Base-by-base conservation (phyloP, 2,113 vertebrate genomes). In the Cephalopterus ornatus region DNA sequence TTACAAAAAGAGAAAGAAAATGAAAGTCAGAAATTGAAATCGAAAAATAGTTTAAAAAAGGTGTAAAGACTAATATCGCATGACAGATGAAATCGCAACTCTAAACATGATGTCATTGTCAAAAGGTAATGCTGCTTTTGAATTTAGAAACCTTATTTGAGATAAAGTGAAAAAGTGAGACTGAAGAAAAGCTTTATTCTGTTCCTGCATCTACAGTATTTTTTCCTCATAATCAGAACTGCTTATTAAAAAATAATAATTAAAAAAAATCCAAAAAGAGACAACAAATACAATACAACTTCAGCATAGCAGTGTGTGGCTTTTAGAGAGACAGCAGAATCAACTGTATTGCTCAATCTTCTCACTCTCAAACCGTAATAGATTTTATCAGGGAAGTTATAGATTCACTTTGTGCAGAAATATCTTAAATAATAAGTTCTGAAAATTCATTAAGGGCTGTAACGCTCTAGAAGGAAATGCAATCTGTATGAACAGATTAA, bases 121-220 rank as follows among this genome's bases (percentile, higher is more conserved):
- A 67, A 87, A 76, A 50, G 18, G 14, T 2, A 63, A 20, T 12
- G 6, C 2, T 74, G 23, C 1, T 80, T 86, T 73, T 66, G 33
- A 79, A 46, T 70, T 92, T 68, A 86, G 17, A 86, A 89, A 32
- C 1, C 2, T 41, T 53, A 37, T 41, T 63, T 83, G 27, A 58
- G 23, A 37, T 27, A 77, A 74, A 75, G 3, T 0, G 1, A 3
- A n/a, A 79, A 78, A 20, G 0, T 8, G 1, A 58, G 22, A 17
- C 15, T 66, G 21, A 1, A 85, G 18, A 53, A 62, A 79, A 83
- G 33, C 0, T 16, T 65, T 26, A 14, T 65, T 81, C 27, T 71
- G 3, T 61, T 30, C 11, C 17, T 71, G 2, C 3, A 20, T 18
- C 47, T 87, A 17, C 5, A 52, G 20, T 39, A 30, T 52, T 93